These are phyloP conservation scores for Lingula anatina DNA, from an alignment of 2,888 invertebrate species.

Conservation along the genomic window DNA sequence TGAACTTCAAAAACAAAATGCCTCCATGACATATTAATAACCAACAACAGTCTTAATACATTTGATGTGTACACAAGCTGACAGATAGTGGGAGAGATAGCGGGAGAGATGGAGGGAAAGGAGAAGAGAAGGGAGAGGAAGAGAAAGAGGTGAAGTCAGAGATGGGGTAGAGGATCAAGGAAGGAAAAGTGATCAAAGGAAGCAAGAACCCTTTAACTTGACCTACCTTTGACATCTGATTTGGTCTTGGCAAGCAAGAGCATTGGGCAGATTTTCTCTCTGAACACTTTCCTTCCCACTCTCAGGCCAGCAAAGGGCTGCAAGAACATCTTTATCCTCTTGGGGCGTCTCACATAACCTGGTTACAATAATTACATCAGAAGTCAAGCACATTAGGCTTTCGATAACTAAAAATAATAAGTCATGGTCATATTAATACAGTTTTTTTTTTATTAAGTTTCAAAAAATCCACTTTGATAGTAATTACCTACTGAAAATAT, in stretches of 20 bases:
- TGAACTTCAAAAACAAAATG: neutral
- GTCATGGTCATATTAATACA: no score
- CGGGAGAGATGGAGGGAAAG: neutral
- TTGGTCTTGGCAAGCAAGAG: slow-evolving; percentile 30
- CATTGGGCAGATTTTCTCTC: slow-evolving; percentile 27
- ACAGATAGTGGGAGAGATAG: neutral
- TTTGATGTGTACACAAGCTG: neutral
- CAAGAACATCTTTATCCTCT: slow-evolving; percentile 32
- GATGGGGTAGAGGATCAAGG: neutral
- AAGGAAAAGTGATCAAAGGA: neutral
- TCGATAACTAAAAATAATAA: no score
- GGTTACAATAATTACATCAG: no score
- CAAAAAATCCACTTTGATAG: no score
- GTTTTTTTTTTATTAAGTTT: no score
- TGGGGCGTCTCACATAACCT: slow-evolving; percentile 18
- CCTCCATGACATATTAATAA: neutral
- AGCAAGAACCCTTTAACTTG: neutral
- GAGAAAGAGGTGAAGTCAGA: neutral
- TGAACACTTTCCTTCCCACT: slow-evolving; percentile 20
- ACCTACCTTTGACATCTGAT: slow-evolving; percentile 28
- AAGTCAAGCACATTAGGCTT: no score
- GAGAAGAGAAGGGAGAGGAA: neutral
- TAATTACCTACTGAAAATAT: no score
- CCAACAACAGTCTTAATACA: neutral
- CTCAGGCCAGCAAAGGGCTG: slow-evolving; percentile 35